Base-by-base conservation (phyloP, 2,888 invertebrate genomes). In the Drosophila merina region DNA sequence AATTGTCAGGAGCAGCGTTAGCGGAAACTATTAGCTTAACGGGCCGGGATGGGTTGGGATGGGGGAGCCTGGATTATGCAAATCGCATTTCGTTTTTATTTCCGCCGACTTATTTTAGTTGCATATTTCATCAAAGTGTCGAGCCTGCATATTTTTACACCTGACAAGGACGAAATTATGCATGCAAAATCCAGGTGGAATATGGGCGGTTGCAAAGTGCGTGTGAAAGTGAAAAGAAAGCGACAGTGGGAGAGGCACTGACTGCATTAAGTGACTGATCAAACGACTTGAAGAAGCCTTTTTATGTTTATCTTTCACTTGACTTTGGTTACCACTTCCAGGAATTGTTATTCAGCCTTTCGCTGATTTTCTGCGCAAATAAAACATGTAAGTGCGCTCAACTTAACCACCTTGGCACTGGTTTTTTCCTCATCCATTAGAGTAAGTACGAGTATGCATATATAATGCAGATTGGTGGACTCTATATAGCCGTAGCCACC, bases 121-220 rank as follows among this genome's bases (percentile, higher is more conserved):
- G 77, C 85, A 83, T 83, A 79, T 87, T 79, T 85, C 73, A 83
- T 83, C 82, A 83, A 83, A 83, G 82, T 79, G 72, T 72, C 55
- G 60, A 81, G 59, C 72, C 67, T 85, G 87, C 82, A 86, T 85
- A 83, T 87, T 77, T 86, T 81, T 70, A 69, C 82, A 77, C 75
- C 72, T 58, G 58, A 31, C 73, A 10, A n/a, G 12, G n/a, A 55
- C 26, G 57, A 74, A 86, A 85, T 85, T 86, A 86, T 85, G 88
- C 79, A 88, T 85, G 81, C 81, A 77, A 80, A 88, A 78, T 82
- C 86, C 20, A 20, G 73, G 64, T 70, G 48, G 57, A 62, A 62
- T 68, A 74, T 74, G 42, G 45, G 54, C 30, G 45, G 14, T 10
- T 56, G 47, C 6, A 44, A 30, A 44, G 50, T 30, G 63, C 51